Evolutionary conservation across 2,113 vertebrate species (phyloP).

Genomic region (Bombycilla garrulus): DNA sequence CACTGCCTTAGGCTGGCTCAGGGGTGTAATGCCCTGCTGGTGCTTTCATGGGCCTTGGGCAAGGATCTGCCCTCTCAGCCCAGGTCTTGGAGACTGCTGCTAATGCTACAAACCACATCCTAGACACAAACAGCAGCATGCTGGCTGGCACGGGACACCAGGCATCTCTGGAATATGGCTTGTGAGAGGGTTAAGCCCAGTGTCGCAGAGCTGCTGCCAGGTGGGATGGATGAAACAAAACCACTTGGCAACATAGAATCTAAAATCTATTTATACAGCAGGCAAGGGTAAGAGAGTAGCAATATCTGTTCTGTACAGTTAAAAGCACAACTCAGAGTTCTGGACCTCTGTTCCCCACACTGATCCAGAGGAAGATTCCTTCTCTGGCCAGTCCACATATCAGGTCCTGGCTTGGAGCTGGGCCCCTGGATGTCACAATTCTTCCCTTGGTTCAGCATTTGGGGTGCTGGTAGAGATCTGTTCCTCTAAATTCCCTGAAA

Average conservation of each 20-base stretch:
- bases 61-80: neutral
- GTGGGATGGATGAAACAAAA: neutral
- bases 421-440: neutral
- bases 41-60: neutral
- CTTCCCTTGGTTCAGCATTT: neutral
- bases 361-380: neutral
- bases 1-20: neutral
- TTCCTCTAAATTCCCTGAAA: neutral
- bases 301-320: neutral
- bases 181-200: fast-evolving
- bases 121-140: neutral
- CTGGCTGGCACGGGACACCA: neutral
- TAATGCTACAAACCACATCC: neutral
- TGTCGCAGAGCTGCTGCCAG: neutral
- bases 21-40: neutral
- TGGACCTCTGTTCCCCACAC: neutral
- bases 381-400: fast-evolving
- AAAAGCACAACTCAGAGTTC: fast-evolving
- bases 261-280: neutral
- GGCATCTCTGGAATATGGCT: neutral
- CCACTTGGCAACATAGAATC: fast-evolving
- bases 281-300: neutral
- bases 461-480: neutral
- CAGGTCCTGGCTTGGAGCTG: neutral
- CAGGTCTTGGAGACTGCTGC: neutral